Evolutionary conservation across 2,113 vertebrate genomes (phyloP).

Genomic region (Struthio camelus): DNA sequence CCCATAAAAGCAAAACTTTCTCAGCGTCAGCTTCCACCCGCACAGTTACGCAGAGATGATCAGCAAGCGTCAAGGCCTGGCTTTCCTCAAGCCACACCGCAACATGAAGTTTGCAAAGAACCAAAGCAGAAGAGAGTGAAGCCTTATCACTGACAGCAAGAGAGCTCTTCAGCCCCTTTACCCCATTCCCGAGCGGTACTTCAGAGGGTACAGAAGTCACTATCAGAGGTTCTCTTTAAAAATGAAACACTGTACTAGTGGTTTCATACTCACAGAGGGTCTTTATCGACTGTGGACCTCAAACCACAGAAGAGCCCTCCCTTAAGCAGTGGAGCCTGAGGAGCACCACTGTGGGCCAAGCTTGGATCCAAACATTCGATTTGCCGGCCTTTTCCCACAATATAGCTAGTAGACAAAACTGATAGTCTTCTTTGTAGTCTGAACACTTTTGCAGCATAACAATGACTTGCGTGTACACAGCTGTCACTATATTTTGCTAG

Average conservation of each 20-base stretch:
- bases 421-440: background rate
- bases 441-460: background rate
- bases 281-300: background rate
- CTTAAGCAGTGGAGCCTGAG: background rate
- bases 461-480: background rate
- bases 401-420: background rate
- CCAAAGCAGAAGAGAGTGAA: background rate
- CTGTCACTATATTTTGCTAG: background rate
- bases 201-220: background rate
- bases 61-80: background rate
- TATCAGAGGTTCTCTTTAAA: background rate
- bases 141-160: background rate
- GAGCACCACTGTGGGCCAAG: background rate
- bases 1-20: background rate
- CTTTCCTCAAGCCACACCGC: background rate
- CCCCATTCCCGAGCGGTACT: background rate
- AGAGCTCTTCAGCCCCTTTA: background rate
- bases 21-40: background rate
- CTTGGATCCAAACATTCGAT: background rate
- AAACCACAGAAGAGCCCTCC: background rate
- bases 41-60: background rate
- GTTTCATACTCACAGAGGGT: background rate
- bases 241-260: background rate
- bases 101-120: background rate
- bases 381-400: background rate